These are phyloP conservation scores for Rhinolophus sinicus DNA, from an alignment of 2,113 vertebrate genomes.

Conservation along the genomic window DNA sequence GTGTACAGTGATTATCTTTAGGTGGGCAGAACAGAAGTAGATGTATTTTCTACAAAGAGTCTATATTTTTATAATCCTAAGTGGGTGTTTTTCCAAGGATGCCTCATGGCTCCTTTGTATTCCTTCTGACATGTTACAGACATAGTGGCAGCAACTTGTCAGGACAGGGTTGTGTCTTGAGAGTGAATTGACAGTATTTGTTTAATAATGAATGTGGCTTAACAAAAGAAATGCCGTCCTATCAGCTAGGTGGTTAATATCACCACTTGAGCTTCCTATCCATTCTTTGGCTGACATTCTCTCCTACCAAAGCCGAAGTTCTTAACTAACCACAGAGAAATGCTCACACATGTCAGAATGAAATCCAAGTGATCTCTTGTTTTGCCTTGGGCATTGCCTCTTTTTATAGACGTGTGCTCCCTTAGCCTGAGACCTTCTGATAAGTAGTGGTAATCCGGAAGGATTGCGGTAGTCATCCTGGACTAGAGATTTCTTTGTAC, in stretches of 20 bases:
- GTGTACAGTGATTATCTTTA: not conserved
- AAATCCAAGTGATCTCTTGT: slow-evolving; percentile 40
- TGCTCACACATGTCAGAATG: not conserved
- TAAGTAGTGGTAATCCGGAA: slow-evolving; percentile 65
- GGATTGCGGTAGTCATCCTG: slow-evolving; percentile 58
- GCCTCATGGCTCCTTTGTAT: not conserved
- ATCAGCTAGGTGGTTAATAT: not conserved
- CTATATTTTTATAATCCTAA: not conserved
- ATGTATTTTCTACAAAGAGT: not conserved
- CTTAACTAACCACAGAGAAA: slow-evolving; percentile 41
- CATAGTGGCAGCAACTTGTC: not conserved
- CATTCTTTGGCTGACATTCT: slow-evolving; percentile 26
- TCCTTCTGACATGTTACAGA: not conserved
- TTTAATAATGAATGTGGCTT: slow-evolving; percentile 4
- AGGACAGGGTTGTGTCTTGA: not conserved
- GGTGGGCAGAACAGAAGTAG: not conserved
- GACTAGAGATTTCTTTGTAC: slow-evolving; percentile 43
- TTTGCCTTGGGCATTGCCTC: slow-evolving; percentile 62
- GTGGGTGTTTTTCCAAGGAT: not conserved
- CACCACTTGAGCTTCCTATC: slow-evolving; percentile 43
- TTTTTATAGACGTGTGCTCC: not conserved
- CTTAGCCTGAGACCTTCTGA: slow-evolving; percentile 43
- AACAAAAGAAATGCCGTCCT: not conserved
- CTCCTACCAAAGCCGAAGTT: slow-evolving; percentile 43
- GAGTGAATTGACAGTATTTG: not conserved